Conservation (phyloP, 2,797 vertebrate species). For the Cheracebus regulus region DNA sequence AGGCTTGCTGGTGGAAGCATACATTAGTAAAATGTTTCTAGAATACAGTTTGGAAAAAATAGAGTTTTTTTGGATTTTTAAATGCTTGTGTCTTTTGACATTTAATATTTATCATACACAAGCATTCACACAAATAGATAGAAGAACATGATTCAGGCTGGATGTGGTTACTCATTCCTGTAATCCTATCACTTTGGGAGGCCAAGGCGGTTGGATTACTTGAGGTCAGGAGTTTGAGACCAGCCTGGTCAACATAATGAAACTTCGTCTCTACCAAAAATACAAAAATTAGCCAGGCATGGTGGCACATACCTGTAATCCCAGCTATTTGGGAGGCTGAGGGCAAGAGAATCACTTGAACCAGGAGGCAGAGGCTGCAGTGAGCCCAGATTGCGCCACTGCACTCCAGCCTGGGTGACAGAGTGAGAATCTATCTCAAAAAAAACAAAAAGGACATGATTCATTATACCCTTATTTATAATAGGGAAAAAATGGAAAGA, state of each 20-base stretch:
- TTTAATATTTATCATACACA: slow-evolving; percentile 39
- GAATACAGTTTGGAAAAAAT: slow-evolving; percentile 19
- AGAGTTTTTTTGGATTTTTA: background rate
- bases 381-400: background rate
- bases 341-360: background rate
- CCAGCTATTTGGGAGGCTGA: background rate
- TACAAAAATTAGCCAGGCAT: background rate
- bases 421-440: background rate
- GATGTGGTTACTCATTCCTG: background rate
- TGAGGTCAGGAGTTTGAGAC: background rate
- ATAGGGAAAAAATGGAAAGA: background rate
- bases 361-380: background rate
- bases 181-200: background rate
- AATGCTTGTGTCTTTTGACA: background rate
- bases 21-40: slow-evolving; percentile 2
- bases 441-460: background rate
- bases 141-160: background rate
- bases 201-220: background rate
- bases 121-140: background rate
- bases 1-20: slow-evolving; percentile 4
- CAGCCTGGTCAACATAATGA: background rate
- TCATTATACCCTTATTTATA: background rate
- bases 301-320: background rate
- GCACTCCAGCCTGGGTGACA: background rate
- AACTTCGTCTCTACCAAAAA: background rate